Conservation (phyloP, 2,113 vertebrate species). For the Potamarius usumacintae region DNA sequence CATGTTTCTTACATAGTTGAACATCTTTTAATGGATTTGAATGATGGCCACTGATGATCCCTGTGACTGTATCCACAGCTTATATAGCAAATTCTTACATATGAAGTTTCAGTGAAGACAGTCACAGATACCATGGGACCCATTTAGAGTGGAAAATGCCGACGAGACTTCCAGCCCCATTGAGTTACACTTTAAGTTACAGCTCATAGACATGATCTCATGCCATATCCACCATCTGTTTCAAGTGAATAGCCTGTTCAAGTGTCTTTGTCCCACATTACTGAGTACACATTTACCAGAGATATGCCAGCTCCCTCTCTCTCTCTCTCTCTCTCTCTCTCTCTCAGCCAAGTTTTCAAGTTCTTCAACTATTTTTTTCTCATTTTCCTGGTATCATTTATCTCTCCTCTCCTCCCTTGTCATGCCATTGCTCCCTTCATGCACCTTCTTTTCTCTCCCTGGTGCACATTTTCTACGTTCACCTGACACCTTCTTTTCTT, state of each 20-base stretch:
- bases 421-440: neutral
- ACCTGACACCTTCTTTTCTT: neutral
- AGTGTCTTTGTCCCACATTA: conserved; percentile 17
- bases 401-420: neutral
- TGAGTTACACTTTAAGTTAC: conserved; percentile 41
- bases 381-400: neutral
- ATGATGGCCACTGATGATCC: conserved; percentile 7
- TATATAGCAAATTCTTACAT: conserved; percentile 30
- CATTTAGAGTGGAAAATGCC: conserved; percentile 24
- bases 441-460: neutral
- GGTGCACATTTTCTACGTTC: neutral
- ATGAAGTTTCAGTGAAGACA: neutral
- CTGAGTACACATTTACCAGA: conserved; percentile 8
- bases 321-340: neutral
- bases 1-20: neutral
- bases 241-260: neutral
- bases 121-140: conserved; percentile 14
- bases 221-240: conserved; percentile 31
- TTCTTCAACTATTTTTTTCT: neutral
- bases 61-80: conserved; percentile 16
- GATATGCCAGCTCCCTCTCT: neutral
- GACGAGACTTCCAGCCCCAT: conserved; percentile 30
- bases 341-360: neutral
- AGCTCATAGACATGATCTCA: conserved; percentile 30
- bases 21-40: neutral